These are phyloP conservation scores for Xenentodon cancila DNA, from an alignment of 2,797 vertebrate genomes.

Conservation along the genomic window DNA sequence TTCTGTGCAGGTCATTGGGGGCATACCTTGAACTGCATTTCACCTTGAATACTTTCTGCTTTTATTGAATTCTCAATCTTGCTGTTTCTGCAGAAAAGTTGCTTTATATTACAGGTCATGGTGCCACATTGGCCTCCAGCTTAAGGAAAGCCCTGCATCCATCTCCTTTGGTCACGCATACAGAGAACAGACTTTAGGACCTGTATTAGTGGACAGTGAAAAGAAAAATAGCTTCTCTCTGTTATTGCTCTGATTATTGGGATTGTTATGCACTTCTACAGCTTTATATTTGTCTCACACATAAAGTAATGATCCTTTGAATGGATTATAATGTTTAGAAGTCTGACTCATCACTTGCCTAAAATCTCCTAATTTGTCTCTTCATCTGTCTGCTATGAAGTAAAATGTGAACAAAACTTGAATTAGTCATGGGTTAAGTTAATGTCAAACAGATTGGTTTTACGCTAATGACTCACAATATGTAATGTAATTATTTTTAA, in stretches of 20 bases:
- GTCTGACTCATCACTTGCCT: constrained; percentile 6
- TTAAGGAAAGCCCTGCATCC: constrained; percentile 10
- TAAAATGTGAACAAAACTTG: not conserved
- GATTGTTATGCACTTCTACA: not conserved
- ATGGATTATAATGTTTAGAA: not conserved
- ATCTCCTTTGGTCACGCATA: not conserved
- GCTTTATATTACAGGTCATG: too few relatives aligned
- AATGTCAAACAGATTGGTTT: constrained; percentile 3
- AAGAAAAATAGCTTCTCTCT: too few relatives aligned
- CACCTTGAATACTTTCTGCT: not conserved
- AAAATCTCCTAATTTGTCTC: constrained; percentile 2
- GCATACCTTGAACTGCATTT: too few relatives aligned
- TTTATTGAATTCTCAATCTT: constrained; percentile 34
- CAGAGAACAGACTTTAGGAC: not conserved
- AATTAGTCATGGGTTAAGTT: constrained; percentile 8
- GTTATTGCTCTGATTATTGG: not conserved
- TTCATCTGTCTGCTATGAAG: not conserved
- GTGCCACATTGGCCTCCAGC: not conserved
- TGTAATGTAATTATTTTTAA: constrained; percentile 1
- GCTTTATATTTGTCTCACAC: not conserved
- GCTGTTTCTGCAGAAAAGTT: constrained; percentile 17
- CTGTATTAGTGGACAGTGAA: not conserved
- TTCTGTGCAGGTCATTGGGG: too few relatives aligned
- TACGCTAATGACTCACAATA: constrained; percentile 10
- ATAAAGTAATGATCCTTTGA: not conserved